Percentiles rank a stretch among this genome's conserved stretches.
These are phyloP conservation scores for Caenorhabditis auriculariae DNA, from an alignment of 2,888 invertebrate species.

Conservation along the genomic window DNA sequence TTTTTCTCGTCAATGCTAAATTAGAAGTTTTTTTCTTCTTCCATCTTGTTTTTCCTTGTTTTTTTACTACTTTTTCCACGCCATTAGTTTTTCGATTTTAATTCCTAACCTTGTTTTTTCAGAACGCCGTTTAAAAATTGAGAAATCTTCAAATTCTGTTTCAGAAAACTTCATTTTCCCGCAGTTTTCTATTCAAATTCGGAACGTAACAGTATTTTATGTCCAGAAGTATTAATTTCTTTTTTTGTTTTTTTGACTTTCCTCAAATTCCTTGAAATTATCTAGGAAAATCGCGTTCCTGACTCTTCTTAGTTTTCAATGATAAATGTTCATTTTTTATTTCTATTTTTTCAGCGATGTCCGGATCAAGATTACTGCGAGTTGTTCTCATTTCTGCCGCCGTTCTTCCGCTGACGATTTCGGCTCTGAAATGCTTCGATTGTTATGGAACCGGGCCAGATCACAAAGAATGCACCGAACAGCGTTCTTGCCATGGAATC, in stretches of 20 bases:
- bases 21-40: too few species aligned
- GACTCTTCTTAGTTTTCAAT: not conserved
- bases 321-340: not conserved
- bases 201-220: too few species aligned
- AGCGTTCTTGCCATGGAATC: slow-evolving; percentile 46
- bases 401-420: slow-evolving; percentile 2
- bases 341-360: not conserved
- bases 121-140: too few species aligned
- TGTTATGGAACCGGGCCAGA: slow-evolving; percentile 51
- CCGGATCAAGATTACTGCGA: not conserved
- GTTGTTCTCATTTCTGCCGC: slow-evolving; percentile 6
- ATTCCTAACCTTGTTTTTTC: too few species aligned
- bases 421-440: slow-evolving; percentile 46
- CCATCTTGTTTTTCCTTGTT: too few species aligned
- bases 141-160: too few species aligned
- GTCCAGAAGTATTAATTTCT: too few species aligned
- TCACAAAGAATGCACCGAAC: slow-evolving; percentile 44
- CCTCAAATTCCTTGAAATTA: not conserved
- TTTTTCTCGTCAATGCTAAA: too few species aligned
- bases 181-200: too few species aligned
- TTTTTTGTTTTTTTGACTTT: not conserved
- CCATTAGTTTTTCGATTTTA: too few species aligned
- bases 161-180: too few species aligned
- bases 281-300: not conserved
- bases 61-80: too few species aligned